Conservation (phyloP, 2,888 invertebrate genomes). For the Temnothorax unifasciatus region DNA sequence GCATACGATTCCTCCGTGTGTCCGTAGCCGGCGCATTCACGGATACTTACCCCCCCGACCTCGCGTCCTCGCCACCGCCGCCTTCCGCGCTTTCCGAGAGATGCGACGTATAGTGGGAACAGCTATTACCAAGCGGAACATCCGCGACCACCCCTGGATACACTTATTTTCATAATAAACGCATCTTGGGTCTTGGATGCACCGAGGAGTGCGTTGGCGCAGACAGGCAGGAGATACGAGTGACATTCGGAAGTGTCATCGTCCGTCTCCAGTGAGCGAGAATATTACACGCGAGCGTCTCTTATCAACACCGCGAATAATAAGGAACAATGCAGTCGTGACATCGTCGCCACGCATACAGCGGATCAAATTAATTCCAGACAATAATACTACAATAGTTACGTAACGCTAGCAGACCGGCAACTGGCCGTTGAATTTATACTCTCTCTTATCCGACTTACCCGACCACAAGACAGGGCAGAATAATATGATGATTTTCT, state of each 20-base stretch:
- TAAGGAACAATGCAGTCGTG: slow-evolving; percentile 9
- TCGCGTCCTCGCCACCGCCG: not conserved
- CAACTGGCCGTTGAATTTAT: not conserved
- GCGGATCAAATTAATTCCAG: slow-evolving; percentile 14
- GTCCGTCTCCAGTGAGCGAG: slow-evolving; percentile 12
- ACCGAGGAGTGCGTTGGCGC: slow-evolving; percentile 16
- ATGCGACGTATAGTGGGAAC: slow-evolving; percentile 35
- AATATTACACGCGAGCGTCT: slow-evolving; percentile 14
- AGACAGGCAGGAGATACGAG: not conserved
- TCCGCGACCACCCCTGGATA: slow-evolving; percentile 40
- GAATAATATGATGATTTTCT: not conserved
- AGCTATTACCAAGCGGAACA: slow-evolving; percentile 55
- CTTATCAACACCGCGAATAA: slow-evolving; percentile 20
- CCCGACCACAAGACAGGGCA: not conserved
- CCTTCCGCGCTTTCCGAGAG: not conserved
- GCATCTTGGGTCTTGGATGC: slow-evolving; percentile 49
- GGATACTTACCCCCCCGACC: slow-evolving; percentile 3
- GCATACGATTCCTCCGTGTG: slow-evolving; percentile 14
- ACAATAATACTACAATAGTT: not conserved
- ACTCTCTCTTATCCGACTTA: not conserved
- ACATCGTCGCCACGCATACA: not conserved
- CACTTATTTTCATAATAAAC: slow-evolving; percentile 58
- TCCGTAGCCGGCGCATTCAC: slow-evolving; percentile 38
- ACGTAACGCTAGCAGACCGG: not conserved
- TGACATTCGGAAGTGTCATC: slow-evolving; percentile 47